Evolutionary conservation across 1,140 invertebrate species (phyloP).

Genomic region (Drosophila pandora): DNA sequence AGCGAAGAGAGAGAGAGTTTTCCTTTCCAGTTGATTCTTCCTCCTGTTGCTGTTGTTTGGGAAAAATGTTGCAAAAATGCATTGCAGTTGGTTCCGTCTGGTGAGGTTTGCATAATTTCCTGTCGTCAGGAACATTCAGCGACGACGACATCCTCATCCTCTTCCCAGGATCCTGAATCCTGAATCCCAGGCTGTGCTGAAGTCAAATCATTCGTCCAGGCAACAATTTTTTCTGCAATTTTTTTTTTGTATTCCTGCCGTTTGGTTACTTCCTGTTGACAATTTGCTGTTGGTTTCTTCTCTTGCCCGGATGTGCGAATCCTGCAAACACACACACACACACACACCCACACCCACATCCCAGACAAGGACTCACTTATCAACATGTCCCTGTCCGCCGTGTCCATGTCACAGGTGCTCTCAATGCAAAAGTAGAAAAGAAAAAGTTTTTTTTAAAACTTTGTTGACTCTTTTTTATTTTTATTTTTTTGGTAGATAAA

Average conservation of each 20-base stretch:
- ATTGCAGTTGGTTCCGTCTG: conserved; percentile 35
- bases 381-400: conserved; percentile 50
- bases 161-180: background rate
- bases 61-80: conserved; percentile 62
- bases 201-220: conserved; percentile 45
- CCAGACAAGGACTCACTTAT: conserved; percentile 49
- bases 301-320: conserved; percentile 56
- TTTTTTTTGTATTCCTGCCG: conserved; percentile 31
- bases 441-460: conserved; percentile 42
- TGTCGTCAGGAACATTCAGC: conserved; percentile 67
- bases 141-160: conserved; percentile 30
- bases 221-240: background rate
- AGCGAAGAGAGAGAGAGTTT: conserved; percentile 8
- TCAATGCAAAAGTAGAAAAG: conserved; percentile 68
- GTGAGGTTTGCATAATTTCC: conserved; percentile 84
- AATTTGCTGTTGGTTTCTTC: conserved; percentile 70
- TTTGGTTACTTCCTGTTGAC: conserved; percentile 77
- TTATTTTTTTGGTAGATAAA: conserved; percentile 69
- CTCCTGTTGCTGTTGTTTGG: conserved; percentile 23
- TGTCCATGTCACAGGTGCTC: conserved; percentile 73
- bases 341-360: conserved; percentile 16
- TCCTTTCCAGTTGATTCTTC: conserved; percentile 12
- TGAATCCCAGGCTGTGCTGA: background rate
- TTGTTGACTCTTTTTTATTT: conserved; percentile 57
- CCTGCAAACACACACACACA: background rate